A percentile compares a stretch with the other conserved stretches of the same genome.
Evolutionary conservation across 2,888 invertebrate species (phyloP).

Genomic region (Agrenia bidenticulata): DNA sequence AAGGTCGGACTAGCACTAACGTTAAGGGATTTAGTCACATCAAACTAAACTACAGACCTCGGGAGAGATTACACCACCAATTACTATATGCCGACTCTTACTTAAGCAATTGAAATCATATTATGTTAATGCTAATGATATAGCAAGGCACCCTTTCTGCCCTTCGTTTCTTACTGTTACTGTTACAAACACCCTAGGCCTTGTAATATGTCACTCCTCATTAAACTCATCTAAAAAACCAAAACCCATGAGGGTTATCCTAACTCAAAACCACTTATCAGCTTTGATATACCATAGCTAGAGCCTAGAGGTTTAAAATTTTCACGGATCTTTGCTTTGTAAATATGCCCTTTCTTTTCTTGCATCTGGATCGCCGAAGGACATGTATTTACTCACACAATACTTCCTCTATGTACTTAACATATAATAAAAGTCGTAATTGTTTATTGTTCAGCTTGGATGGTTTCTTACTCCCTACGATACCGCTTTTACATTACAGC

Average conservation of each 20-base stretch:
- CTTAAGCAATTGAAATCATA: too few species aligned
- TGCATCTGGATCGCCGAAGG: slow-evolving; percentile 15
- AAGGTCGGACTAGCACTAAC: neutral
- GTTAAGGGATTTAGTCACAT: neutral
- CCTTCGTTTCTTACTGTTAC: too few species aligned
- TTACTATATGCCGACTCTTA: too few species aligned
- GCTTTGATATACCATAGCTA: too few species aligned
- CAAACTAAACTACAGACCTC: neutral
- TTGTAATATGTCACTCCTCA: slow-evolving; percentile 18
- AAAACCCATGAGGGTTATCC: neutral
- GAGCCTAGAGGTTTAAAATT: too few species aligned
- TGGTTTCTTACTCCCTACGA: slow-evolving; percentile 7
- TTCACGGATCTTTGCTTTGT: neutral
- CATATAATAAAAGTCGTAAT: slow-evolving; percentile 26
- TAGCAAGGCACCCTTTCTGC: too few species aligned
- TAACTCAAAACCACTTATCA: too few species aligned
- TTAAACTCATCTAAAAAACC: slow-evolving; percentile 1
- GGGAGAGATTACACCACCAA: too few species aligned
- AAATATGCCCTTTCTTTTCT: slow-evolving; percentile 4
- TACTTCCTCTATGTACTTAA: slow-evolving; percentile 12
- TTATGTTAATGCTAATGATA: too few species aligned
- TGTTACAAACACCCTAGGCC: neutral
- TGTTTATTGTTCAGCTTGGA: slow-evolving; percentile 23
- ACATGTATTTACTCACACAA: slow-evolving; percentile 18
- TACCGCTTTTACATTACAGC: too few species aligned